These are phyloP conservation scores for Musca domestica DNA, from an alignment of 1,140 invertebrate species.

Conservation along the genomic window DNA sequence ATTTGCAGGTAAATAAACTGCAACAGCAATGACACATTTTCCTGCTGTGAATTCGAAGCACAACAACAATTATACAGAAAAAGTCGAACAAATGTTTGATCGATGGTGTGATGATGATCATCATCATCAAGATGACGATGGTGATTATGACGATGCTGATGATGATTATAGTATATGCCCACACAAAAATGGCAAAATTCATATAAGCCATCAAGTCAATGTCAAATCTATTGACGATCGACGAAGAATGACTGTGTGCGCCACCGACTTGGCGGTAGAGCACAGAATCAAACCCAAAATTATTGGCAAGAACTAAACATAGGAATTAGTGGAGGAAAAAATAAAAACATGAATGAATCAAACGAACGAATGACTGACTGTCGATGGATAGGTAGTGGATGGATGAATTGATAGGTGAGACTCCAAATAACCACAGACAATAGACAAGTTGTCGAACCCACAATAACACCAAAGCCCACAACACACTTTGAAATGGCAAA, in stretches of 20 bases:
- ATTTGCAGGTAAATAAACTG: no score
- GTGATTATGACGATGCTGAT: background rate
- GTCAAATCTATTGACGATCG: slow-evolving; percentile 12
- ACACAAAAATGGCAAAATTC: background rate
- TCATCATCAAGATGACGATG: background rate
- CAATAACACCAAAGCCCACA: background rate
- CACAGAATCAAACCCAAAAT: no score
- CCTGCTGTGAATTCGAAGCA: background rate
- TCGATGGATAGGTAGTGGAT: no score
- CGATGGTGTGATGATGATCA: background rate
- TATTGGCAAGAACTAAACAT: no score
- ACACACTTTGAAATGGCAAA: background rate
- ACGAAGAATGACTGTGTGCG: background rate
- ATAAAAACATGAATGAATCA: no score
- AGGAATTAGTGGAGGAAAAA: no score
- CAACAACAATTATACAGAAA: slow-evolving; percentile 1
- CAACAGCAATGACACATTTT: no score
- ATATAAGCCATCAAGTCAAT: slow-evolving; percentile 14
- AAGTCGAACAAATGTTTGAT: background rate
- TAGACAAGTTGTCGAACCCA: slow-evolving; percentile 15
- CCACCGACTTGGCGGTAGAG: background rate
- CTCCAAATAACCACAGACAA: background rate
- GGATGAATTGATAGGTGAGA: no score
- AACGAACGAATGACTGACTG: no score
- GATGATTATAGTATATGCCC: no score